A percentile compares a stretch with the other conserved stretches of the same genome.
phyloP scores from a whole-genome alignment of 37 sponge, comb jelly and placozoan genomes.

The Eunapius fragilis region DNA sequence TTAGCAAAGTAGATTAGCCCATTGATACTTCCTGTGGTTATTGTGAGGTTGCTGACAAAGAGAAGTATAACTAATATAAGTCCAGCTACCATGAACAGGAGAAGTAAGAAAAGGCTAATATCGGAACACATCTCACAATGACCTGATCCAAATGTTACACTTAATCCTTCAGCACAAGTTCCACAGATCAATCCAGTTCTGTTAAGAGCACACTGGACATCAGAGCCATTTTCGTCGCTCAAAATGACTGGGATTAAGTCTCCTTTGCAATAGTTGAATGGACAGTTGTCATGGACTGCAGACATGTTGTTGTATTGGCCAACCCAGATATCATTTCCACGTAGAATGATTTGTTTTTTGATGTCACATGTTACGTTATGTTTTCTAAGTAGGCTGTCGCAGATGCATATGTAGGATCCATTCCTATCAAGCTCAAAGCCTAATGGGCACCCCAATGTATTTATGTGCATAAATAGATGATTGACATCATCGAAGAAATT shows the following conservation, averaged over 20 bases:
- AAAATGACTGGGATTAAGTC: not conserved
- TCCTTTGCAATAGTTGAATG: not conserved
- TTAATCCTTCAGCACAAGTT: slow-evolving; percentile 1
- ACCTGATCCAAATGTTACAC: slow-evolving; percentile 20
- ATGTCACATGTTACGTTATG: slow-evolving; percentile 1
- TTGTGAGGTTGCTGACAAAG: not conserved
- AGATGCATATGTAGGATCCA: not conserved
- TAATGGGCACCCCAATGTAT: not conserved
- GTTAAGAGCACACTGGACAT: not conserved
- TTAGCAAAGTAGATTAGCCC: slow-evolving; percentile 31
- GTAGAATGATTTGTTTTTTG: not conserved
- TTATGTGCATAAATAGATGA: not conserved
- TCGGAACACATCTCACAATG: slow-evolving; percentile 28
- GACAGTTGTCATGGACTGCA: not conserved
- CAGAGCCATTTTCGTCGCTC: not conserved
- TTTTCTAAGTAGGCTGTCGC: not conserved
- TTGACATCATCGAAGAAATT: not conserved
- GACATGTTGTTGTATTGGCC: not conserved
- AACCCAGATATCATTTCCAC: not conserved
- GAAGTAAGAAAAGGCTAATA: not conserved
- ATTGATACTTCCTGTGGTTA: slow-evolving; percentile 9
- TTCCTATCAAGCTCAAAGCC: not conserved
- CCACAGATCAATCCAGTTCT: slow-evolving; percentile 17
- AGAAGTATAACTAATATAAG: not conserved
- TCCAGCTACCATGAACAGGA: slow-evolving; percentile 18